Conservation (phyloP, 2,113 vertebrate species). For the Seriola dumerili region DNA sequence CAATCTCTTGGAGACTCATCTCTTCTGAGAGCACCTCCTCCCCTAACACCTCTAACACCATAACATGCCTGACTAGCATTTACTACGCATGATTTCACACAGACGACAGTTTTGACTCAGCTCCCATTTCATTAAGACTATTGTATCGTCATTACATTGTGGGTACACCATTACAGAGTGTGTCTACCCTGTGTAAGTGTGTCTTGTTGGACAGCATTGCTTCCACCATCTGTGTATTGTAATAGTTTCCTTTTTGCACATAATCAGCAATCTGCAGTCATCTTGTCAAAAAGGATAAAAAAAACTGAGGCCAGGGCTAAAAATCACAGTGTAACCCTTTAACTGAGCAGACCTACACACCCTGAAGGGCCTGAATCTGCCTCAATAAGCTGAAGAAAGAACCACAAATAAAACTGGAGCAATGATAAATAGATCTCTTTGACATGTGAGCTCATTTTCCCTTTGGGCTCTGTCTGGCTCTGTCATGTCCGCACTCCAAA, state of each 20-base stretch:
- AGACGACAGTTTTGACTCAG: too few relatives aligned
- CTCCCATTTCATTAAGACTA: not conserved
- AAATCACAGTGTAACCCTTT: not conserved
- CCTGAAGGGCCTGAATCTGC: not conserved
- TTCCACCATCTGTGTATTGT: not conserved
- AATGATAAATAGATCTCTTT: conserved; percentile 19
- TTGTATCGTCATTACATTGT: not conserved
- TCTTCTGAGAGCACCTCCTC: too few relatives aligned
- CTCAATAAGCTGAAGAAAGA: not conserved
- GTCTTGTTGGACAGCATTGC: not conserved
- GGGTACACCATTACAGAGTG: not conserved
- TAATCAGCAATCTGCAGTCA: not conserved
- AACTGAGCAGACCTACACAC: not conserved
- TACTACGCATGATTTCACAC: too few relatives aligned
- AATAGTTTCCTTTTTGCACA: conserved; percentile 4
- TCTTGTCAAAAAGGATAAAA: too few relatives aligned
- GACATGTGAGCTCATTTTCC: conserved; percentile 15
- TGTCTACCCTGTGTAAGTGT: not conserved
- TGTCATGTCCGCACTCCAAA: conserved; percentile 9
- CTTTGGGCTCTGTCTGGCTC: not conserved
- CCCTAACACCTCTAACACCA: too few relatives aligned
- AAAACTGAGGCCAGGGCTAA: not conserved
- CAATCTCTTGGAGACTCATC: too few relatives aligned
- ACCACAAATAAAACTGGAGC: not conserved
- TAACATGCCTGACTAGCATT: too few relatives aligned